These are phyloP conservation scores for Lycopodina hypogea DNA, from an alignment of 37 sponge, comb jelly and placozoan genomes.

Conservation along the genomic window DNA sequence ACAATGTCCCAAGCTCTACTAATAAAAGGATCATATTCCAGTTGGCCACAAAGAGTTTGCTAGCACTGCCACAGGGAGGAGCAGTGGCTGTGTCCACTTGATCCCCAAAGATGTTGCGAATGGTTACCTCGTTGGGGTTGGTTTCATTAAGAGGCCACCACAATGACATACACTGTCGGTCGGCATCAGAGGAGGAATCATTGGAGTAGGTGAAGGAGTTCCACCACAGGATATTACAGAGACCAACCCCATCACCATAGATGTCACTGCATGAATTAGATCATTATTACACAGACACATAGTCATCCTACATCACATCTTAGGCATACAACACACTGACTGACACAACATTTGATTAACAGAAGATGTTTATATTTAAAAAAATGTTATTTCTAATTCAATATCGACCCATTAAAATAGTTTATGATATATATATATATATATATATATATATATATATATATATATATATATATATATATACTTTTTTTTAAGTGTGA, in stretches of 20 bases:
- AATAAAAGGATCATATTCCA: too few relatives aligned
- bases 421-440: too few relatives aligned
- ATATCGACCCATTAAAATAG: too few relatives aligned
- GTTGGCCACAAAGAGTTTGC: too few relatives aligned
- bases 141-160: constrained; percentile 29
- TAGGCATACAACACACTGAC: background rate
- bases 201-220: constrained; percentile 55
- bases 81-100: constrained; percentile 7
- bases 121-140: constrained; percentile 52
- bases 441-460: too few relatives aligned
- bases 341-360: background rate
- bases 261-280: constrained; percentile 24
- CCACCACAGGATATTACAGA: constrained; percentile 62
- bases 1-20: too few relatives aligned
- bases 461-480: too few relatives aligned
- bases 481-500: too few relatives aligned
- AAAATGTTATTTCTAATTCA: too few relatives aligned
- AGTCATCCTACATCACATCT: too few relatives aligned
- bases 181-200: background rate
- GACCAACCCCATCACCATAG: constrained; percentile 32
- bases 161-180: constrained; percentile 38
- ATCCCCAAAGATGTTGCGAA: constrained; percentile 31
- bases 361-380: too few relatives aligned
- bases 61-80: background rate
- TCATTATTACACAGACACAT: too few relatives aligned